phyloP scores from a whole-genome alignment of 2,888 invertebrate genomes.

The Platycnemis pennipes region DNA sequence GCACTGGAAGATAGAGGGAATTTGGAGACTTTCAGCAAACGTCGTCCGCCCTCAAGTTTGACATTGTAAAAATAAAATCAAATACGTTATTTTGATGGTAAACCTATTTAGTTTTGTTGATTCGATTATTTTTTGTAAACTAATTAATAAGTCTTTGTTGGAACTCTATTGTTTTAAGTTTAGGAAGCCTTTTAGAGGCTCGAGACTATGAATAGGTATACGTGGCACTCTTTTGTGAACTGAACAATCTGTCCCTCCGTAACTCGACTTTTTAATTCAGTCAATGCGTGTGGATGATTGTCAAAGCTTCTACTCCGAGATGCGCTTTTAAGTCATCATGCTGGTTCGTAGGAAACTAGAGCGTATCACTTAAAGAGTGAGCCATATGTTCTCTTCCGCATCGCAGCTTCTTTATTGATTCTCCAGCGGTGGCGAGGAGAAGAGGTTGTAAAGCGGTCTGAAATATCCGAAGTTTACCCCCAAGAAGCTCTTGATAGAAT shows the following conservation, averaged over 20 bases:
- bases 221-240: background rate
- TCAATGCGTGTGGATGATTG: background rate
- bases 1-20: no score
- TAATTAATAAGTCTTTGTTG: no score
- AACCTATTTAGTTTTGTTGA: no score
- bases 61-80: no score
- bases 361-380: background rate
- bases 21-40: no score
- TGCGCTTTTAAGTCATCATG: background rate
- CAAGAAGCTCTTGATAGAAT: background rate
- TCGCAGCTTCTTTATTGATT: constrained; percentile 8
- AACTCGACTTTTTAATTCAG: background rate
- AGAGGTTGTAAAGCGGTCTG: background rate
- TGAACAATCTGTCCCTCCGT: background rate
- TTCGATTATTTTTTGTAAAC: no score
- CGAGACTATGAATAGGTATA: background rate
- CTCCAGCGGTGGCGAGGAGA: background rate
- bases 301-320: background rate
- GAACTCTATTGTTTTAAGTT: background rate
- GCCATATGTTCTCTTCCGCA: background rate
- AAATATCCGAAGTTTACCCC: background rate
- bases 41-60: no score
- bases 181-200: background rate
- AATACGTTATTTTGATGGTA: no score
- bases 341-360: background rate